Evolutionary conservation across 2,888 invertebrate genomes (phyloP), one percentile per base, ranked within the genome.

Genomic region (Merodon equestris): DNA sequence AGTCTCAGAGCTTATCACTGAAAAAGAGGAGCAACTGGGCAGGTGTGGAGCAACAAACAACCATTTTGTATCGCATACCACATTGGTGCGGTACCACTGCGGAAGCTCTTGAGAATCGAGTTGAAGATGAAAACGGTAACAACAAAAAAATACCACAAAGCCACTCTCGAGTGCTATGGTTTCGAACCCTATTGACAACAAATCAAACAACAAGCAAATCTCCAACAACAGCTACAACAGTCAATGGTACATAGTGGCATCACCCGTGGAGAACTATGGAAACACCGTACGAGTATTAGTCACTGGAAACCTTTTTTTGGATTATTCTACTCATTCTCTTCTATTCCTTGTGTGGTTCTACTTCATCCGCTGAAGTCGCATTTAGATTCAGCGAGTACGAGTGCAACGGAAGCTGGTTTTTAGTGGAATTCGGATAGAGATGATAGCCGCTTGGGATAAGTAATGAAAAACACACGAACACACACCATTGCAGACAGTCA

Each of bases 131-230:
- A 50, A 12, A 48, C 47, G 61, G 48, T 34, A 53, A 19, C 54
- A 17, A 47, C 48, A 45, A 14, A 42, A 50, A 53, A 14, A 70
- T n/a, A 60, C 68, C 79, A 60, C 74, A 64, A 68, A 68, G 63
- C 68, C 68, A 10, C 10, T 40, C 40, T n/a, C 40, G 9, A 5
- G 10, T n/a, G 57, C 58, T 79, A 27, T 61, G 74, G 79, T 60
- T 79, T 79, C 64, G 79, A 74, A 79, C 79, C 74, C 79, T 68
- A 79, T 79, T 74, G 79, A 79, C 79, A 79, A 74, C 68, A 79
- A 73, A 79, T 79, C 79, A 79, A 79, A 74, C 63, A 79, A 74
- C 58, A 64, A 48, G 17, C 36, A 58, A 36, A 5, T n/a, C n/a
- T n/a, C n/a, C 27, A 27, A 27, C 27, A 27, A 27, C 27, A 27